phyloP scores from a whole-genome alignment of 2,113 vertebrate genomes.

The Notechis scutatus region DNA sequence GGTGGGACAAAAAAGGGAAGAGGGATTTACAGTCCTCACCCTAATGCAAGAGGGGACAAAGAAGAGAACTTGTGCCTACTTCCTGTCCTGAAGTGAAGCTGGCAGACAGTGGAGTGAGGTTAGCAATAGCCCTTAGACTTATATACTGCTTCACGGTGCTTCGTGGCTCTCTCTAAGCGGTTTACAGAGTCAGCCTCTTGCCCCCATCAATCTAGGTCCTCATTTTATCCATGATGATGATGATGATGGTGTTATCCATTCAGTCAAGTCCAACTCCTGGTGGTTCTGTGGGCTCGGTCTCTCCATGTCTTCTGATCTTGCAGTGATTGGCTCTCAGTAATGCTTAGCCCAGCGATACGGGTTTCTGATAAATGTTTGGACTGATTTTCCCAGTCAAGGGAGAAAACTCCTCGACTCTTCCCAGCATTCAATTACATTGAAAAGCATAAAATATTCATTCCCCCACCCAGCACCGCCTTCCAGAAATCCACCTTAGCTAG shows the following conservation, averaged over 20 bases:
- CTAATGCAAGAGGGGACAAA: neutral
- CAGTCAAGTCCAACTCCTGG: neutral
- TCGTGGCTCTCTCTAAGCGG: too few relatives aligned
- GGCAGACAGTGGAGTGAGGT: neutral
- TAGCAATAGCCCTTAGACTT: too few relatives aligned
- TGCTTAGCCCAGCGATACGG: constrained; percentile 50
- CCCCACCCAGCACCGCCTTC: constrained; percentile 6
- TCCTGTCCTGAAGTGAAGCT: neutral
- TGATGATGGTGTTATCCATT: neutral
- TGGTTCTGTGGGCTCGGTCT: neutral
- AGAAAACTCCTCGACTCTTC: constrained; percentile 7
- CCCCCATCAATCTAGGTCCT: too few relatives aligned
- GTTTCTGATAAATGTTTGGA: constrained; percentile 68
- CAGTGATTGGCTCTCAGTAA: constrained; percentile 62
- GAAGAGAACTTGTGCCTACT: neutral
- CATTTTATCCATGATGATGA: too few relatives aligned
- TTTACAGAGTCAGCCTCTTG: too few relatives aligned
- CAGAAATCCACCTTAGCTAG: constrained; percentile 1
- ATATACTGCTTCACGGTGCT: too few relatives aligned
- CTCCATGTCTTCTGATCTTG: neutral
- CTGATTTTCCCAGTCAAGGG: constrained; percentile 54
- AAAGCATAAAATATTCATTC: constrained; percentile 64
- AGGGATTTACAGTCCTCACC: neutral
- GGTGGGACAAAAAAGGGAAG: neutral
- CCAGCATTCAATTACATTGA: constrained; percentile 45